phyloP scores from a whole-genome alignment of 1,140 invertebrate genomes.

The Helicorthomorpha holstii region DNA sequence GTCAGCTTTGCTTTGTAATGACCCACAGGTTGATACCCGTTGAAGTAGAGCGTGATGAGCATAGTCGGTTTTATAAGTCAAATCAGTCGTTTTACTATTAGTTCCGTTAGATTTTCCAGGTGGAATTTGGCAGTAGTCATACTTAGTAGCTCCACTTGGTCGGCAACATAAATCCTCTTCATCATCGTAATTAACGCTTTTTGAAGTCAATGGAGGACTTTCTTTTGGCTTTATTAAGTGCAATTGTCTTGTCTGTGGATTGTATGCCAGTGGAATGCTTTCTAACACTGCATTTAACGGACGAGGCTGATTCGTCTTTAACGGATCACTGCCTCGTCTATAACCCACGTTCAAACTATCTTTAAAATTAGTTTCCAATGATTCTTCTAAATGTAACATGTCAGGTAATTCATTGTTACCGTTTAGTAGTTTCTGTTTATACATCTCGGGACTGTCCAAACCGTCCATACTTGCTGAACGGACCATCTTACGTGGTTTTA shows the following conservation, averaged over 20 bases:
- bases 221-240: slow-evolving; percentile 15
- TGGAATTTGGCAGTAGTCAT: no score
- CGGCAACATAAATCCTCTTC: no score
- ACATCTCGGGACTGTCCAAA: not conserved
- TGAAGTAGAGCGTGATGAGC: no score
- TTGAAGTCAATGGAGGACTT: slow-evolving; percentile 9
- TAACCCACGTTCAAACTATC: not conserved
- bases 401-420: no score
- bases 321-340: not conserved
- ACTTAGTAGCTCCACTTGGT: no score
- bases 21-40: slow-evolving; percentile 12
- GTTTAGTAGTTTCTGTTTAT: no score
- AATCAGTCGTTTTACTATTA: no score
- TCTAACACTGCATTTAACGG: not conserved
- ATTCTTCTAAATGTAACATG: not conserved
- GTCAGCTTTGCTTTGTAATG: slow-evolving; percentile 15
- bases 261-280: slow-evolving; percentile 14
- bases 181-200: slow-evolving; percentile 9
- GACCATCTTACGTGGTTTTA: no score
- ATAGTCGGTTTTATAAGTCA: no score
- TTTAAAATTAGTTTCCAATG: not conserved
- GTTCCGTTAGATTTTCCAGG: no score
- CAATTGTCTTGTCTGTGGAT: slow-evolving; percentile 24
- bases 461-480: not conserved
- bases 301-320: not conserved